Evolutionary conservation across 2,113 vertebrate genomes (phyloP), one percentile per base, ranked within the genome.

Genomic region (Microcebus lehilahytsara): DNA sequence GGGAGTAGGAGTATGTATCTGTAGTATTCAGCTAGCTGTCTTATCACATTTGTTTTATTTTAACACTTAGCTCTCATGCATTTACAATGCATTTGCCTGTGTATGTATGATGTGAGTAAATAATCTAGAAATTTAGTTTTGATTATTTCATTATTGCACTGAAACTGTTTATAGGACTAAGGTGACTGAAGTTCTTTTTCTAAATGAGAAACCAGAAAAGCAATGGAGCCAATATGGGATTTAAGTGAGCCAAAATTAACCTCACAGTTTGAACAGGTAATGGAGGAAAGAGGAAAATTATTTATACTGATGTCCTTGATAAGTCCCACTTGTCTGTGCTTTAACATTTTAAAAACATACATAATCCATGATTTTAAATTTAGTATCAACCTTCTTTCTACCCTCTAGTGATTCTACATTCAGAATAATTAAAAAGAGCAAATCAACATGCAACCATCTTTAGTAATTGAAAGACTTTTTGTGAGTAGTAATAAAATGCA

Each of bases 371-470:
- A 75, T 84, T 95, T 96, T 93, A 92, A 87, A 96, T 72, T 88
- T 88, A 96, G 22, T 67, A 22, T 17, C 20, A 42, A 37, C 0
- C 34, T 67, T 69, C 77, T 77, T 84, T 66, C 40, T 87, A 79
- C 9, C 20, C 16, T 75, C 74, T 25, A 94, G 64, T 78, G 46
- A 77, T n/a, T 79, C 64, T 79, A 94, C 2, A 85, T 79, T 93
- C 67, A 94, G 46, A 94, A 96, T 96, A 91, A 96, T 89, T 97
- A 71, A 96, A 96, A 87, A 30, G 9, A 97, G 85, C 32, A 91
- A 94, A 94, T 94, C 89, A 92, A 62, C 46, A 89, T 3, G 22
- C 4, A 86, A 92, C n/a, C 10, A 66, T 91, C 77, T 91, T 27
- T 12, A 90, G 49, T 94, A 95, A 95, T 78, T 93, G 49, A 79